A percentile compares a stretch with the other conserved stretches of the same genome.
These are phyloP conservation scores for Phytoseiulus persimilis DNA, from an alignment of 2,888 invertebrate species.

Conservation along the genomic window DNA sequence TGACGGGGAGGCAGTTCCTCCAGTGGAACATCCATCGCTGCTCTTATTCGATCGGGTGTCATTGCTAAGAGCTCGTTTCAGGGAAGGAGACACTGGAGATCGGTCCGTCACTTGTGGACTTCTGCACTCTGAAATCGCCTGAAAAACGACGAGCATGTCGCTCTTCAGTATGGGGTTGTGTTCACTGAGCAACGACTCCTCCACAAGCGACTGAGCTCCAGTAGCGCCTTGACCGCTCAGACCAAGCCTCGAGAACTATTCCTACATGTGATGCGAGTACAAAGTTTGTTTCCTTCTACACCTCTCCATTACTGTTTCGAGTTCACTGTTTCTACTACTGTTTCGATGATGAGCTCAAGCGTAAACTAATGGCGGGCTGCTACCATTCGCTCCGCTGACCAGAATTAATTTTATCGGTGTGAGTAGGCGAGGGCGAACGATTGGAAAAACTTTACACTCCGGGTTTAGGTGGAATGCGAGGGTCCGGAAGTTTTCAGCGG, in stretches of 20 bases:
- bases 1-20: constrained; percentile 34
- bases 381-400: too few species aligned
- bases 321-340: not conserved
- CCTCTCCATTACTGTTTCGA: not conserved
- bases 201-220: not conserved
- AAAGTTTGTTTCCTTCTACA: not conserved
- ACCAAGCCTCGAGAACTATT: not conserved
- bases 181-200: not conserved
- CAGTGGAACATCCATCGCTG: constrained; percentile 39
- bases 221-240: not conserved
- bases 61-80: constrained; percentile 27
- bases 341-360: not conserved
- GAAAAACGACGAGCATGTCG: not conserved
- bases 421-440: too few species aligned
- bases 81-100: constrained; percentile 31
- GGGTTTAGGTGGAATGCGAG: too few species aligned
- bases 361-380: too few species aligned
- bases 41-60: constrained; percentile 36
- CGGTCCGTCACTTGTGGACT: constrained; percentile 32
- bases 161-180: not conserved
- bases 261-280: not conserved
- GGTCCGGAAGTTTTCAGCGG: too few species aligned
- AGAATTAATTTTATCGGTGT: too few species aligned
- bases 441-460: too few species aligned
- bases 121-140: constrained; percentile 37